phyloP scores from a whole-genome alignment of 2,888 invertebrate genomes.

The Ectropis crepuscularia region DNA sequence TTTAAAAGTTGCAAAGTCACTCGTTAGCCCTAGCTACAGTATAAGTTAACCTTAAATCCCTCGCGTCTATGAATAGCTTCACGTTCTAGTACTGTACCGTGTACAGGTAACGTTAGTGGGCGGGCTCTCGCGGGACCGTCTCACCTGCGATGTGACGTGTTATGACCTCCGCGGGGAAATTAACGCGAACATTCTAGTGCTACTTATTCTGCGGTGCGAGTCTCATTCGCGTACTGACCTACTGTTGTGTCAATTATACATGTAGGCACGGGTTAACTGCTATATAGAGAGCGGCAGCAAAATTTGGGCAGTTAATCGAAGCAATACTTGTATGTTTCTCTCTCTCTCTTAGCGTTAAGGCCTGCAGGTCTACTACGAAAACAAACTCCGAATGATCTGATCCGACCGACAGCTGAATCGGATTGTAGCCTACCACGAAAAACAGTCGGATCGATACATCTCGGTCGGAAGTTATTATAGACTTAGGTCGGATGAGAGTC shows the following conservation, averaged over 20 bases:
- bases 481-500: too few relatives aligned
- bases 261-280: too few relatives aligned
- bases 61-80: conserved; percentile 3
- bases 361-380: too few relatives aligned
- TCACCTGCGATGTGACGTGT: conserved; percentile 20
- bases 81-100: not conserved
- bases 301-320: too few relatives aligned
- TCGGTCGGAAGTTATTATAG: too few relatives aligned
- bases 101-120: conserved; percentile 4
- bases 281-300: too few relatives aligned
- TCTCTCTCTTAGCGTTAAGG: too few relatives aligned
- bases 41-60: conserved; percentile 8
- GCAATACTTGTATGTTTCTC: too few relatives aligned
- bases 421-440: too few relatives aligned
- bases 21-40: not conserved
- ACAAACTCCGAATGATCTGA: too few relatives aligned
- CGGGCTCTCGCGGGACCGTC: conserved; percentile 13
- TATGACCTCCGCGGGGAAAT: conserved; percentile 29
- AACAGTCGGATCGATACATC: too few relatives aligned
- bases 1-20: not conserved
- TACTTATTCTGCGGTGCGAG: not conserved
- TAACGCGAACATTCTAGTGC: conserved; percentile 7
- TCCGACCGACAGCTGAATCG: too few relatives aligned
- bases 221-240: conserved; percentile 24
- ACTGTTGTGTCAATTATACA: conserved; percentile 3